These are phyloP conservation scores for Danio albolineatus DNA, from an alignment of 2,797 vertebrate species.

Conservation along the genomic window DNA sequence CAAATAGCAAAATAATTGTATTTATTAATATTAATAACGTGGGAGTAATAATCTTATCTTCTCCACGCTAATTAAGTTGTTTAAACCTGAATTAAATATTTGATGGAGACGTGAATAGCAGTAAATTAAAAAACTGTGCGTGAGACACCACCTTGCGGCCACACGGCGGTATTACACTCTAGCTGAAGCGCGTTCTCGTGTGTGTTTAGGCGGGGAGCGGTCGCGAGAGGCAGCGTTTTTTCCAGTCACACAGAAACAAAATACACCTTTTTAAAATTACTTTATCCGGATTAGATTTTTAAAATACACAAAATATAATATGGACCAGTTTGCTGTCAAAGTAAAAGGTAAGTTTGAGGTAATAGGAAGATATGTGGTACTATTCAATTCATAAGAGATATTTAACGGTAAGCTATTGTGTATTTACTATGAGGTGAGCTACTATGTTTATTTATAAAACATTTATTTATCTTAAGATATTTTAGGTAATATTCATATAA, in stretches of 20 bases:
- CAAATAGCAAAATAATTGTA: background rate
- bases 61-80: background rate
- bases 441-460: background rate
- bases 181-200: background rate
- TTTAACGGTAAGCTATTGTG: no score
- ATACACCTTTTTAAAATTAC: background rate
- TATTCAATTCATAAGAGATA: no score
- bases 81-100: background rate
- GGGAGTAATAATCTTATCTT: background rate
- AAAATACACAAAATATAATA: slow-evolving; percentile 43
- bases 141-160: slow-evolving; percentile 59
- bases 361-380: background rate
- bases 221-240: slow-evolving; percentile 10
- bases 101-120: background rate
- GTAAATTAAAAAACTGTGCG: background rate
- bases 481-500: background rate
- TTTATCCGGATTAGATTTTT: background rate
- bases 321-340: slow-evolving; percentile 67
- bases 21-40: background rate
- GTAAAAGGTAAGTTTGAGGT: slow-evolving; percentile 70
- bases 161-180: slow-evolving; percentile 23
- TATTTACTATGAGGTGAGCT: background rate
- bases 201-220: background rate
- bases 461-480: background rate
- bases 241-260: background rate